Base-by-base conservation (phyloP, 2,113 vertebrate genomes). In the Megaceryle maxima region DNA sequence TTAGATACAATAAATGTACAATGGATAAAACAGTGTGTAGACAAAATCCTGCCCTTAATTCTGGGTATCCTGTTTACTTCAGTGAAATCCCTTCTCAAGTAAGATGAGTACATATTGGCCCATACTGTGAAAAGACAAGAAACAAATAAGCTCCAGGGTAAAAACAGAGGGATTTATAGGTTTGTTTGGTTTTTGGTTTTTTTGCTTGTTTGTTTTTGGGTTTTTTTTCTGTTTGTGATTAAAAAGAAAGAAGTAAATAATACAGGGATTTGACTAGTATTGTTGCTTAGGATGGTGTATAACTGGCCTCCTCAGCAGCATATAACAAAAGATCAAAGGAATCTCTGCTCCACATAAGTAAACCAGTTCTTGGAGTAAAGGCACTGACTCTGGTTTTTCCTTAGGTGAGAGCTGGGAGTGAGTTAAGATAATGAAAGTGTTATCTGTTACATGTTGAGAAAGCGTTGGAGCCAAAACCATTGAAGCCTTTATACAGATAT, bases 211-310 rank as follows among this genome's bases (percentile, higher is more conserved):
- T 37, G 37, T 9, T 62, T 62, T 35, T 37, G 9, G n/a, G n/a
- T n/a, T 39, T 48, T 63, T 66, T 59, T 69, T 59, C 51, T 91
- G 63, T 77, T 87, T 88, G 48, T 70, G 91, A 96, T 97, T 94
- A 87, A 96, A 97, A 98, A 94, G 64, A 64, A 83, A 94, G 74
- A 57, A 86, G 88, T 90, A 97, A 96, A 96, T 95, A 92, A 84
- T 94, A 95, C 87, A 95, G 70, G 57, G 63, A 84, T 91, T 92
- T 93, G 44, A n/a, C 77, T 82, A 3, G 35, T 68, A 35, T 66
- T 81, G 75, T 67, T 94, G 41, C 28, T 92, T 88, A 56, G 35
- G 79, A 85, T 50, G 60, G 37, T 93, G 93, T 92, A 41, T 92
- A 88, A 84, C 83, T 82, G 82, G 60, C 48, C 33, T 96, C 70